phyloP scores from a whole-genome alignment of 2,888 invertebrate genomes.

The Zaprionus lineosus region DNA sequence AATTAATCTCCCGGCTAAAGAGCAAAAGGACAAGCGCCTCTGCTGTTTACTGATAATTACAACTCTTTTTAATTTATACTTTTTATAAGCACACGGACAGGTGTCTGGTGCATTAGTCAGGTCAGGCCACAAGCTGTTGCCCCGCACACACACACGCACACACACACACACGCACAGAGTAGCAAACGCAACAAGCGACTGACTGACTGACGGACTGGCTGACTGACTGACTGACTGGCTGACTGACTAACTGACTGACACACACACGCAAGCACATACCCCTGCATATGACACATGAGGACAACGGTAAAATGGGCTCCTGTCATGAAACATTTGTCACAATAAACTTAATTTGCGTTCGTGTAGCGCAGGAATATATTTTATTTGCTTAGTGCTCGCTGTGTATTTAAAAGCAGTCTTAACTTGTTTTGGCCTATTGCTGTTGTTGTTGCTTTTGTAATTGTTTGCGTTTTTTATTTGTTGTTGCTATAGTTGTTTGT shows the following conservation, averaged over 20 bases:
- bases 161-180: neutral
- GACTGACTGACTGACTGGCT: neutral
- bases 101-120: constrained; percentile 28
- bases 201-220: constrained; percentile 13
- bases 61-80: constrained; percentile 61
- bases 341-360: constrained; percentile 76
- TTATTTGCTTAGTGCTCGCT: constrained; percentile 43
- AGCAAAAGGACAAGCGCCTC: constrained; percentile 38
- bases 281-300: constrained; percentile 21
- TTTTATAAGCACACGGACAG: constrained; percentile 17
- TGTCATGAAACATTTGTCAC: constrained; percentile 78
- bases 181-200: neutral
- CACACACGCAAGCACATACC: neutral
- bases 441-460: constrained; percentile 3
- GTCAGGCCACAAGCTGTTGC: constrained; percentile 27
- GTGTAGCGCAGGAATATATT: constrained; percentile 45
- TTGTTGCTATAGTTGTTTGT: constrained; percentile 7
- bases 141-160: no score
- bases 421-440: constrained; percentile 50
- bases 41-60: constrained; percentile 71
- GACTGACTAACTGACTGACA: neutral
- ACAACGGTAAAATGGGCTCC: constrained; percentile 56
- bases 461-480: constrained; percentile 10
- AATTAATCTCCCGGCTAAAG: constrained; percentile 51
- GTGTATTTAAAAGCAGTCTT: constrained; percentile 63